Evolutionary conservation across 2,797 vertebrate genomes (phyloP), one percentile per base, ranked within the genome.

Genomic region (Astyanax mexicanus): DNA sequence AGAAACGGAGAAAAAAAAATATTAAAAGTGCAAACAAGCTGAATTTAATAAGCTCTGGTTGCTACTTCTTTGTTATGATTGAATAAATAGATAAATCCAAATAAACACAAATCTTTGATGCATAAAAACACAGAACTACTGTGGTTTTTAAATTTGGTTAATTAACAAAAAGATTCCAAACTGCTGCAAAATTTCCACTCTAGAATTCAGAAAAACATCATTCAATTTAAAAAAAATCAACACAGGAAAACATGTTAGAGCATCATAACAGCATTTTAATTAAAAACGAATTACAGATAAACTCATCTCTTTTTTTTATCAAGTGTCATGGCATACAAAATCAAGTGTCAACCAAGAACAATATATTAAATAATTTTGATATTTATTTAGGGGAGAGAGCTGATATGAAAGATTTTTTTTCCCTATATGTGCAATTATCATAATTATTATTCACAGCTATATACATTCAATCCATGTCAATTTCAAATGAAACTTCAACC

Each of bases 391-490:
- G 80, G 80, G 85, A 81, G 75, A 84, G 88, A 87, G 81, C 82
- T 85, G 83, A 89, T 90, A 91, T 90, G 87, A 92, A 92, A 91
- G 84, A 85, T 79, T 75, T 47, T 78, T 78, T 77, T 62, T 45
- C 81, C 75, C 84, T 74, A 77, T 69, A 88, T 92, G 86, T 90
- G 91, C 88, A 92, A 91, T 89, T 86, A 78, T 84, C 80, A 38
- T 69, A 9, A 54, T 55, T 55, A 86, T 82, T 92, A 93, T 93
- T 92, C 89, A 94, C 89, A 93, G 84, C 87, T 93, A 93, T 93
- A 84, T 92, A 93, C 92, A 94, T 90, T 93, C 89, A 90, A 90
- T 87, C 83, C 38, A 69, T 89, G 84, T 89, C 84, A 84, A 87
- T 89, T 88, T 90, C 74, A 83, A 89, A 90, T 80, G 84, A 87